A percentile compares a stretch with the other conserved stretches of the same genome.
phyloP scores from a whole-genome alignment of 2,113 vertebrate species.

The Ceyx melanurus region DNA sequence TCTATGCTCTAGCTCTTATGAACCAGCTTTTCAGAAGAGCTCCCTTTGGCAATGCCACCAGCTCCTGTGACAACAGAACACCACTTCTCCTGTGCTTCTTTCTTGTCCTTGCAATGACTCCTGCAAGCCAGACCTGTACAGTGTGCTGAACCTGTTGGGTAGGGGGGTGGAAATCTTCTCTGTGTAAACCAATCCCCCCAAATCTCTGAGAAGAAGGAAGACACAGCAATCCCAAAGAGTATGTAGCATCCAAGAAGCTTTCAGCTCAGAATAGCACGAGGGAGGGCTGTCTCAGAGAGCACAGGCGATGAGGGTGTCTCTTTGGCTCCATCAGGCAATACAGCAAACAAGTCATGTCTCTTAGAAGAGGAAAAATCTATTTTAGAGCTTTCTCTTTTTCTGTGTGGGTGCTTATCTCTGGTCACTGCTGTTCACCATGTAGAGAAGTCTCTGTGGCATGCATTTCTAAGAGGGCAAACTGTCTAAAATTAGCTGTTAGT shows the following conservation, averaged over 20 bases:
- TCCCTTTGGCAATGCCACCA: neutral
- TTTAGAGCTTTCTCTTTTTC: conserved; percentile 43
- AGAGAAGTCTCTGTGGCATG: conserved; percentile 58
- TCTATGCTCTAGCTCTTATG: neutral
- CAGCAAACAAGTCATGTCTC: conserved; percentile 41
- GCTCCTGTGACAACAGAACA: neutral
- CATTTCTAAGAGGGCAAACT: conserved; percentile 63
- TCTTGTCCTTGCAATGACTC: neutral
- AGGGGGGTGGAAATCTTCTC: neutral
- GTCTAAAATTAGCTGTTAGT: conserved; percentile 68
- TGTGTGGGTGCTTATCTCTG: conserved; percentile 69
- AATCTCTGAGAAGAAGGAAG: neutral
- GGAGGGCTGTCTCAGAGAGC: neutral
- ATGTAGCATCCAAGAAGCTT: neutral
- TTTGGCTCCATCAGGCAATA: neutral
- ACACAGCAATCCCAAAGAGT: neutral
- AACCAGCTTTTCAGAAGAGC: neutral
- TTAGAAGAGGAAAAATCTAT: conserved; percentile 41
- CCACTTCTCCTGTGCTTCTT: neutral
- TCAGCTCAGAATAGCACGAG: neutral
- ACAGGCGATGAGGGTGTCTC: neutral
- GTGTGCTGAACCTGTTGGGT: neutral
- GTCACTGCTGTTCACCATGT: conserved; percentile 54
- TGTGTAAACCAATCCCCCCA: neutral
- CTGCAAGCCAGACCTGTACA: neutral